Evolutionary conservation across 1,140 invertebrate genomes (phyloP).

Genomic region (Bombus impatiens): DNA sequence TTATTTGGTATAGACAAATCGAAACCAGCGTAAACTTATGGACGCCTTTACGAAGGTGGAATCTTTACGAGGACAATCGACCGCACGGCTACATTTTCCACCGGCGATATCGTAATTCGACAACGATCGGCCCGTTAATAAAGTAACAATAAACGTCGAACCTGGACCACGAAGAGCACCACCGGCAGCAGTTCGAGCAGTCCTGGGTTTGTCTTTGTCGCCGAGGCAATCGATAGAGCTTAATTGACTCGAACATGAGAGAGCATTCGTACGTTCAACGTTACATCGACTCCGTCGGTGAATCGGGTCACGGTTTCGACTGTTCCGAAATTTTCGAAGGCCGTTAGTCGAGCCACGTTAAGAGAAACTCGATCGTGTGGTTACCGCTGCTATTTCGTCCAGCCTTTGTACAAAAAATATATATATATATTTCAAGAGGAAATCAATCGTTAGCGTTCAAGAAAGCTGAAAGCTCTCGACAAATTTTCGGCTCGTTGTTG

Average conservation of each 20-base stretch:
- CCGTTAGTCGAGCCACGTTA: not conserved
- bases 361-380: conserved; percentile 27
- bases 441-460: not conserved
- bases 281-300: conserved; percentile 36
- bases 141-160: conserved; percentile 16
- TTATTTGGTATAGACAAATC: not conserved
- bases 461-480: not conserved
- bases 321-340: conserved; percentile 36
- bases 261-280: conserved; percentile 59
- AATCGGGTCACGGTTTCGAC: conserved; percentile 53
- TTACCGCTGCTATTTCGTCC: not conserved
- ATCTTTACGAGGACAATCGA: not conserved
- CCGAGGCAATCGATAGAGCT: conserved; percentile 58
- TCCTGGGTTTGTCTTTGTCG: conserved; percentile 58
- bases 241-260: conserved; percentile 66
- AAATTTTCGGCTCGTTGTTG: not conserved
- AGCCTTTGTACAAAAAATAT: not conserved
- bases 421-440: not conserved
- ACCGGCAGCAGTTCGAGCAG: conserved; percentile 13
- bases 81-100: too few relatives aligned
- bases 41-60: too few relatives aligned
- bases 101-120: conserved; percentile 2
- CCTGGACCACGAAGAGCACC: conserved; percentile 8
- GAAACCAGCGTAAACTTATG: not conserved
- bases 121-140: conserved; percentile 23